These are phyloP conservation scores for Semotilus atromaculatus DNA, from an alignment of 2,797 vertebrate species.

Conservation along the genomic window DNA sequence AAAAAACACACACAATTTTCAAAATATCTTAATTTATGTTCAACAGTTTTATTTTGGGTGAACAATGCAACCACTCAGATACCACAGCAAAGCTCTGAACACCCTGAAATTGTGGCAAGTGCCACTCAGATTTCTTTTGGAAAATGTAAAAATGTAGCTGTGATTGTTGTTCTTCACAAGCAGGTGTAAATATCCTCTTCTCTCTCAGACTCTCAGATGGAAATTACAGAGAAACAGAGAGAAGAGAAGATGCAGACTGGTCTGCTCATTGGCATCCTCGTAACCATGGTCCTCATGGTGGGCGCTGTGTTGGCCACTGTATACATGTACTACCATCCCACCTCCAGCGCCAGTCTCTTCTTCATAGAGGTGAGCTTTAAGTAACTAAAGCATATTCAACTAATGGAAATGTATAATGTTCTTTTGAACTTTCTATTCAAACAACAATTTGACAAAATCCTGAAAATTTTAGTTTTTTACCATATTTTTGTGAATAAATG, in stretches of 20 bases:
- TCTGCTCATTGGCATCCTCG: slow-evolving; percentile 84
- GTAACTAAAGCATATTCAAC: neutral
- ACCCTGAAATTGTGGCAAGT: neutral
- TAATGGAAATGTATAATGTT: neutral
- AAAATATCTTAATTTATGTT: neutral
- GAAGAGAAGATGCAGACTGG: slow-evolving; percentile 76
- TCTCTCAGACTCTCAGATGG: slow-evolving; percentile 54
- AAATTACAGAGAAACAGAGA: slow-evolving; percentile 29
- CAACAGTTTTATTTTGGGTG: neutral
- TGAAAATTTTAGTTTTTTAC: neutral
- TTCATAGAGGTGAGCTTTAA: slow-evolving; percentile 88
- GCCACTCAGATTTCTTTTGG: neutral
- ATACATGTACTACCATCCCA: slow-evolving; percentile 93
- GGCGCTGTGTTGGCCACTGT: slow-evolving; percentile 82
- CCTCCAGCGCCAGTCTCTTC: slow-evolving; percentile 90
- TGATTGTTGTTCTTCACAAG: slow-evolving; percentile 15
- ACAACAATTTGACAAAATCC: too few relatives aligned
- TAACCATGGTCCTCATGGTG: slow-evolving; percentile 83
- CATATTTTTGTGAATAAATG: neutral
- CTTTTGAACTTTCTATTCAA: neutral
- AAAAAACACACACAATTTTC: neutral
- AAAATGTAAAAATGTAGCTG: neutral
- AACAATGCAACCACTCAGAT: neutral
- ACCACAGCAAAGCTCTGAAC: neutral
- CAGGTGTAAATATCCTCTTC: neutral